Evolutionary conservation across 2,113 vertebrate genomes (phyloP), one percentile per base, ranked within the genome.

Genomic region (Microtus ochrogaster): DNA sequence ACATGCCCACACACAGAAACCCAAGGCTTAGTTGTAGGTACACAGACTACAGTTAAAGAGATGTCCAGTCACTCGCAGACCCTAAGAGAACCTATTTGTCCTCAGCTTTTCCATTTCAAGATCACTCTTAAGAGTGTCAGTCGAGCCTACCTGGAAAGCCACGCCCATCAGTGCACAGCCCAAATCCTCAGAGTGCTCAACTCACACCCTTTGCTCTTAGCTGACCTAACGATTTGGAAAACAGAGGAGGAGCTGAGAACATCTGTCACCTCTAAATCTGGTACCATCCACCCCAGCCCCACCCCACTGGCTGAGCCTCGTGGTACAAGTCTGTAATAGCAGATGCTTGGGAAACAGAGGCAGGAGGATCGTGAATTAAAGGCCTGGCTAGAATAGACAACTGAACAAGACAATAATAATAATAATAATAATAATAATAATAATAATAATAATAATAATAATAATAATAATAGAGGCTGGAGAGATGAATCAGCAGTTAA

Each of bases 111-210:
- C 5, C 2, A n/a, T 73, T 47, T 90, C 47, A 66, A 88, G 89
- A 61, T n/a, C 78, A 66, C 33, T 47, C 73, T 24, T 77, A 88
- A 82, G 52, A 47, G 2, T 55, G 33, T 83, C 87, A 24, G n/a
- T 33, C 11, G 7, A 19, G 66, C 47, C 92, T 24, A 68, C 68
- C 33, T 39, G 88, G 63, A 47, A 30, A 92, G 47, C 63, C 82
- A 52, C 8, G 4, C 36, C 14, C 7, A 33, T 0, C 11, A 2
- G n/a, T 17, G 30, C n/a, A 58, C 0, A 28, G 85, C 0, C 17
- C 17, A 17, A 49, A 87, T 21, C 19, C 76, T 2, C 30, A 70
- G 2, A 61, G 12, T 1, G 79, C 1, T 82, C 28, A 30, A n/a
- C 24, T 36, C 21, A n/a, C 28, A 72, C 21, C 13, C n/a, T 91